These are phyloP conservation scores for Ceratosolen solmsi DNA, from an alignment of 1,140 invertebrate genomes.

Conservation along the genomic window DNA sequence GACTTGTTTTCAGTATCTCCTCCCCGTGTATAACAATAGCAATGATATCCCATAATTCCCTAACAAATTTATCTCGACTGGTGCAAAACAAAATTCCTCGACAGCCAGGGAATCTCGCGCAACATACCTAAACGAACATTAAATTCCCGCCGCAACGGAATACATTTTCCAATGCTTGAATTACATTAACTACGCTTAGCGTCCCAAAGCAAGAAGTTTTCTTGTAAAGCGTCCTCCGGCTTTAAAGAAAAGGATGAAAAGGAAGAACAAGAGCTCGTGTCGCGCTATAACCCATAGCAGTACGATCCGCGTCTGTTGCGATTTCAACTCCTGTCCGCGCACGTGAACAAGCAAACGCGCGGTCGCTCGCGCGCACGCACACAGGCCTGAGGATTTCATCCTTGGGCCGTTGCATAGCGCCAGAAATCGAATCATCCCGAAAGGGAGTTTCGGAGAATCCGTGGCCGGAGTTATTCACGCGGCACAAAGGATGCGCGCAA, in stretches of 20 bases:
- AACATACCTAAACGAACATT: not conserved
- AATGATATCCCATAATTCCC: not conserved
- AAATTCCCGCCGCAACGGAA: not conserved
- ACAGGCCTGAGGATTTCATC: too few relatives aligned
- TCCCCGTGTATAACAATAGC: not conserved
- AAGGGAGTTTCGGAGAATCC: constrained; percentile 37
- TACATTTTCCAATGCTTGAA: not conserved
- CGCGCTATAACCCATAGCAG: too few relatives aligned
- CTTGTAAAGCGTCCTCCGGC: not conserved
- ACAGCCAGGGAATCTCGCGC: not conserved
- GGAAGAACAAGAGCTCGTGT: too few relatives aligned
- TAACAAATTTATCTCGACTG: not conserved
- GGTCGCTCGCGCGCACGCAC: too few relatives aligned
- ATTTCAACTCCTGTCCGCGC: too few relatives aligned
- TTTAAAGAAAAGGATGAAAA: not conserved
- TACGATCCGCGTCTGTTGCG: not conserved
- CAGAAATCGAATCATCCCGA: constrained; percentile 40
- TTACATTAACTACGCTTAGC: not conserved
- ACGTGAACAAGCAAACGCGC: too few relatives aligned
- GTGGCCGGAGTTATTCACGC: constrained; percentile 18
- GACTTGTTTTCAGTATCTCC: not conserved
- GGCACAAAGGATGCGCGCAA: constrained; percentile 31
- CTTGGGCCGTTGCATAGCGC: not conserved
- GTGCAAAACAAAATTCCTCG: not conserved
- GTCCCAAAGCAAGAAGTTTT: not conserved